These are phyloP conservation scores for Caenorhabditis sinica DNA, from an alignment of 2,888 invertebrate genomes.

Conservation along the genomic window DNA sequence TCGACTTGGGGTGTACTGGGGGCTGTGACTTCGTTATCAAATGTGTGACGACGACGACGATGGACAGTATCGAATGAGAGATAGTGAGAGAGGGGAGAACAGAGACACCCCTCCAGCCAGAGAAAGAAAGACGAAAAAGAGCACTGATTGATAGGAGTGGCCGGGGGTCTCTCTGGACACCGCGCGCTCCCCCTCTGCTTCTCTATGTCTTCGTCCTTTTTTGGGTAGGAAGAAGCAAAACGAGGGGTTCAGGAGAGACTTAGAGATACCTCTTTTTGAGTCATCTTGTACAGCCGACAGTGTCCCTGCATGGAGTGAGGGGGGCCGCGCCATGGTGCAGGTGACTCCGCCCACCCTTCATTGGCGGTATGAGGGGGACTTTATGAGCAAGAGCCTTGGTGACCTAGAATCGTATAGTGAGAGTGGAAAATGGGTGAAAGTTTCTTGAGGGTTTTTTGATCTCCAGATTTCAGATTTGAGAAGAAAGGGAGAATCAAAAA, in stretches of 20 bases:
- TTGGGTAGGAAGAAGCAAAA: constrained; percentile 18
- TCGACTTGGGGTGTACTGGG: no score
- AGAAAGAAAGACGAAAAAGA: constrained; percentile 11
- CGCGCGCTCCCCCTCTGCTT: not conserved
- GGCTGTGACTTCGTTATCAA: constrained; percentile 34
- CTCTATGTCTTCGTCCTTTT: constrained; percentile 15
- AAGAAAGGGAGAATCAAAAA: not conserved
- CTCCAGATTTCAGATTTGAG: not conserved
- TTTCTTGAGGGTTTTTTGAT: not conserved
- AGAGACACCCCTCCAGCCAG: not conserved
- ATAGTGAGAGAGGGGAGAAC: constrained; percentile 5
- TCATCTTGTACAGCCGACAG: constrained; percentile 48
- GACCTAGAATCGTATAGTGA: constrained; percentile 37
- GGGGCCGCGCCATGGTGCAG: constrained; percentile 20
- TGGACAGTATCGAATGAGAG: constrained; percentile 22
- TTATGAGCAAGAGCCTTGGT: constrained; percentile 16
- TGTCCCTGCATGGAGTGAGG: not conserved
- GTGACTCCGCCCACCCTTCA: not conserved
- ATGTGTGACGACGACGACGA: constrained; percentile 9
- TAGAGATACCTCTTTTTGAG: constrained; percentile 32
- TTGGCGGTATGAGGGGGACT: not conserved
- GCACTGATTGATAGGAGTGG: constrained; percentile 43
- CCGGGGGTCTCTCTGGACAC: constrained; percentile 8
- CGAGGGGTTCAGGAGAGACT: constrained; percentile 14
- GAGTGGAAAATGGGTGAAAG: constrained; percentile 21